These are phyloP conservation scores for Shargacucullia verbasci DNA, from an alignment of 2,888 invertebrate genomes.

Conservation along the genomic window DNA sequence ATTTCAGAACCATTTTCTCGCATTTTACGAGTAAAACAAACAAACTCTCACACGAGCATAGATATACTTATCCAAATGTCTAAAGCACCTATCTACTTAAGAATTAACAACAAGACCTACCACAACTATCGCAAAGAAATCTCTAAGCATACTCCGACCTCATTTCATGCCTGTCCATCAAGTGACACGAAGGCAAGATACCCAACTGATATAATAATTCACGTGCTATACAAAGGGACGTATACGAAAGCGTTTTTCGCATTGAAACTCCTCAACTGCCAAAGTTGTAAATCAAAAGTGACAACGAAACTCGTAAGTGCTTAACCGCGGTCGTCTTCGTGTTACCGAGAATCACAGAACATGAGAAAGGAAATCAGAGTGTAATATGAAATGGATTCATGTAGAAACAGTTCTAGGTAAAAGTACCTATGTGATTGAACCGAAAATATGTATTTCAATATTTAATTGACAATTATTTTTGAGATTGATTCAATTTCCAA, in stretches of 20 bases:
- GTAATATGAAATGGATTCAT: slow-evolving; percentile 14
- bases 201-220: slow-evolving; percentile 25
- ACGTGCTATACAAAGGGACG: slow-evolving; percentile 12
- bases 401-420: too few relatives aligned
- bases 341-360: slow-evolving; percentile 18
- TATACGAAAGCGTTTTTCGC: slow-evolving; percentile 10
- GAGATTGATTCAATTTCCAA: too few relatives aligned
- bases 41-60: too few relatives aligned
- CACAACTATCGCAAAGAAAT: slow-evolving; percentile 31
- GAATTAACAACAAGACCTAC: neutral
- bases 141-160: slow-evolving; percentile 20
- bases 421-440: too few relatives aligned
- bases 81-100: too few relatives aligned
- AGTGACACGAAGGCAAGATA: slow-evolving; percentile 44
- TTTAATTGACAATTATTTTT: too few relatives aligned
- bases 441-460: too few relatives aligned
- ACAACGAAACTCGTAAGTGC: slow-evolving; percentile 31
- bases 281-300: slow-evolving; percentile 28
- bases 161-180: slow-evolving; percentile 49
- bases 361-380: slow-evolving; percentile 15
- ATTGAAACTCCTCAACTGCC: slow-evolving; percentile 9
- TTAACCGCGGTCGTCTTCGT: slow-evolving; percentile 9
- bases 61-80: too few relatives aligned
- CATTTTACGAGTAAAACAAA: too few relatives aligned
- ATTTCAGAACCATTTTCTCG: too few relatives aligned